Evolutionary conservation across 2,888 invertebrate species (phyloP), one percentile per base, ranked within the genome.

Genomic region (Troglohyphantes excavatus): DNA sequence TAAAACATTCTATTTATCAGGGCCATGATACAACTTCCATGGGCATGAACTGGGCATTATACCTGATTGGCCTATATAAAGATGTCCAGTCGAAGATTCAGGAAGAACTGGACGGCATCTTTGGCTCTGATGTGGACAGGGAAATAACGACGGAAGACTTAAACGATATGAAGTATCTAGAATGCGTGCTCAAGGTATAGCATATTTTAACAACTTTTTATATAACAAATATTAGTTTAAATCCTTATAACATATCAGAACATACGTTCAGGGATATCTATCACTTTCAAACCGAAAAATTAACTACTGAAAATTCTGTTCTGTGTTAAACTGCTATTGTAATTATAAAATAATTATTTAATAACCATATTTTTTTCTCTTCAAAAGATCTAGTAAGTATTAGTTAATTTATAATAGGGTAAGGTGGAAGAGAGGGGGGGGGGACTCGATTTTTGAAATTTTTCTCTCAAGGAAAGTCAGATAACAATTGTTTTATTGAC

Each of bases 141-240:
- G 95, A 96, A 3, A 96, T 96, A 63, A 96, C 96, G 11, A 97
- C 96, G 94, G 96, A 96, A 92, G 97, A 97, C 92, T 96, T 97
- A 0, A 88, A 79, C 19, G 73, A 85, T n/a, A 96, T 97, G 97
- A 97, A 97, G 93, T 94, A 94, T 91, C 90, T 94, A 39, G 93
- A 94, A 81, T 92, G 93, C 78, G 93, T 93, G 84, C 93, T 94
- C 46, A 94, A 93, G 92, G 90, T 94, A 53, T 33, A 33, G 33
- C 33, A 9, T 33, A 6, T 3, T 9, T 33, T n/a, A n/a, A n/a
- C n/a, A n/a, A n/a, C n/a, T 53, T 3, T 53, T 53, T 19, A 11
- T 53, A 11, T 1, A 2, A 46, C n/a, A 46, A 46, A 46, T 46
- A 46, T 46, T 13, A 46, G n/a, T 5, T 2, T 46, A 46, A 46